Base-by-base conservation (phyloP, 1,140 invertebrate species). In the Heliconius himera region DNA sequence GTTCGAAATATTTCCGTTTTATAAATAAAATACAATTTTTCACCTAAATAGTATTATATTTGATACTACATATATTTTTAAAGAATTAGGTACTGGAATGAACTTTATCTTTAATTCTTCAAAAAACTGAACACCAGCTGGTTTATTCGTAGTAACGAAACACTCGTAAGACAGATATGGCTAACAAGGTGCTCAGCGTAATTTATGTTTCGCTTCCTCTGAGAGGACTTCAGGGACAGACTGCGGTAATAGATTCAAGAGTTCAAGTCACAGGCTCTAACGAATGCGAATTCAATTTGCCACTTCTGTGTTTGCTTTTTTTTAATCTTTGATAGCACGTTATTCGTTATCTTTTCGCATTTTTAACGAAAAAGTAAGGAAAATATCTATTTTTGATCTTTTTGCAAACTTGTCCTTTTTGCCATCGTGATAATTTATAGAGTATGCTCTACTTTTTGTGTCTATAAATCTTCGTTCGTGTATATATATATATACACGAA, bases 141-240 rank as follows among this genome's bases (percentile, higher is more conserved):
- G 60, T 66, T 66, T 66, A 66, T 66, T 66, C 60, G 60, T 66
- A 3, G 26, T 29, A 66, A 66, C 60, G 26, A 66, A 66, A 66
- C 60, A 66, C 56, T 49, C 71, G 73, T 49, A 74, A 74, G 72
- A 66, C 77, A 73, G 77, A 73, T 73, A 56, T 56, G 54, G 54
- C 74, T 75, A 75, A 75, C 74, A 75, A 75, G 74, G n/a, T 29
- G 3, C 74, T 66, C 74, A 38, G 54, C 26, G 26, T 74, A 66
- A 66, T 66, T 66, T 66, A 66, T 66, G 29, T 66, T 66, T 66
- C 60, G 60, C 60, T 1, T 18, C 26, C 60, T 66, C 60, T 29
- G 60, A 66, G 60, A 66, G 60, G 60, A 66, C 60, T 29, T 66
- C 60, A 66, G 60, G 9, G 22, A 29, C 22, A 29, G 60, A 66